These are phyloP conservation scores for Tetranychus piercei DNA, from an alignment of 2,888 invertebrate genomes.

Conservation along the genomic window DNA sequence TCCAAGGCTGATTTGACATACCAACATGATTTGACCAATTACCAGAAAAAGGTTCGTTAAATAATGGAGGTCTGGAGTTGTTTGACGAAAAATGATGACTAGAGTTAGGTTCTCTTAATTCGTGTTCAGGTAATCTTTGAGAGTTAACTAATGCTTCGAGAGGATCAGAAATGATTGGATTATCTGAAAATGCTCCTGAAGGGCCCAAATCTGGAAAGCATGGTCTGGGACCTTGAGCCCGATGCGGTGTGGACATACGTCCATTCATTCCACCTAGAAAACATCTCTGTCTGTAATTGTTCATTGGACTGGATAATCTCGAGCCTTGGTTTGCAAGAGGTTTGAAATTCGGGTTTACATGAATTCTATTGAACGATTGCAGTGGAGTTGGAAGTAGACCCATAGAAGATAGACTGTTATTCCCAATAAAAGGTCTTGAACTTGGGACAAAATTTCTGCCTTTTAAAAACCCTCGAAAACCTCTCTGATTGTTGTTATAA, in stretches of 20 bases:
- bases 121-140: neutral
- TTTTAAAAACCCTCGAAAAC: neutral
- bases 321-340: neutral
- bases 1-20: neutral
- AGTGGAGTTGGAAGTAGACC: neutral
- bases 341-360: constrained; percentile 5
- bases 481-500: neutral
- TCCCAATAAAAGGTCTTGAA: neutral
- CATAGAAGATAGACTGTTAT: neutral
- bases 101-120: neutral
- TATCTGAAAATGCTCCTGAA: neutral
- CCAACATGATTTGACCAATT: neutral
- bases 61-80: neutral
- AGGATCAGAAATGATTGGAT: neutral
- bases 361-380: neutral
- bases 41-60: neutral
- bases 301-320: neutral
- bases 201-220: too few species aligned
- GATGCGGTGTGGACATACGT: neutral
- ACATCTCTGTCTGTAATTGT: neutral
- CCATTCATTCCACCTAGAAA: neutral
- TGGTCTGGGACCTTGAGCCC: neutral
- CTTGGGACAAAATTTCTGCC: neutral
- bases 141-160: neutral
- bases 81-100: neutral